Conservation (phyloP, 2,888 invertebrate genomes). For the Salticus scenicus region DNA sequence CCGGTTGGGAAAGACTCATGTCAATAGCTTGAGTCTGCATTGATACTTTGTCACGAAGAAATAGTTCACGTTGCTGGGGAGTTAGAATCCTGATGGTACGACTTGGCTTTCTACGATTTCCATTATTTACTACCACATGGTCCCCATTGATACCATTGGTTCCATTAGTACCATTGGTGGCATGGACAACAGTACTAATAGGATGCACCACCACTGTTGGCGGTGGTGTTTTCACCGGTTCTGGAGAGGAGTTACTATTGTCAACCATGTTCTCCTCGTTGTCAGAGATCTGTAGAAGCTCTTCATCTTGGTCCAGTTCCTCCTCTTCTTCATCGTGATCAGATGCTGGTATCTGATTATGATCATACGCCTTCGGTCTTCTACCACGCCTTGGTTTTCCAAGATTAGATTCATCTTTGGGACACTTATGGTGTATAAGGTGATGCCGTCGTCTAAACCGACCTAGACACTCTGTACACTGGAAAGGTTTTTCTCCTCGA, state of each 20-base stretch:
- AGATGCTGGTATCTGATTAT: background rate
- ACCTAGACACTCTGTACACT: conserved; percentile 86
- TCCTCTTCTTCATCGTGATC: conserved; percentile 31
- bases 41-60: conserved; percentile 68
- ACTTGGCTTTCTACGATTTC: conserved; percentile 71
- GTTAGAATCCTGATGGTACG: conserved; percentile 72
- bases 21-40: conserved; percentile 73
- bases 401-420: conserved; percentile 75
- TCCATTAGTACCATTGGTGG: conserved; percentile 28
- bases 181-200: conserved; percentile 32
- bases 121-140: background rate
- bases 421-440: conserved; percentile 88
- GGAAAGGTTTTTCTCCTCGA: conserved; percentile 91
- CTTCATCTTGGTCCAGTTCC: conserved; percentile 31
- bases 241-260: conserved; percentile 51
- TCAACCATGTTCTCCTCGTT: conserved; percentile 49
- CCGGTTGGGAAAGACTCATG: conserved; percentile 71
- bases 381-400: conserved; percentile 73
- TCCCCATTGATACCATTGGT: conserved; percentile 20
- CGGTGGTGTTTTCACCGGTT: conserved; percentile 32
- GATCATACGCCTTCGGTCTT: conserved; percentile 72
- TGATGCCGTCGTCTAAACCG: conserved; percentile 91
- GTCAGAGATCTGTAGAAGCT: conserved; percentile 25
- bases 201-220: conserved; percentile 32
- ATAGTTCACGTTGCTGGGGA: conserved; percentile 71